Conservation (phyloP, 2,113 vertebrate genomes). For the Capreolus pygargus region DNA sequence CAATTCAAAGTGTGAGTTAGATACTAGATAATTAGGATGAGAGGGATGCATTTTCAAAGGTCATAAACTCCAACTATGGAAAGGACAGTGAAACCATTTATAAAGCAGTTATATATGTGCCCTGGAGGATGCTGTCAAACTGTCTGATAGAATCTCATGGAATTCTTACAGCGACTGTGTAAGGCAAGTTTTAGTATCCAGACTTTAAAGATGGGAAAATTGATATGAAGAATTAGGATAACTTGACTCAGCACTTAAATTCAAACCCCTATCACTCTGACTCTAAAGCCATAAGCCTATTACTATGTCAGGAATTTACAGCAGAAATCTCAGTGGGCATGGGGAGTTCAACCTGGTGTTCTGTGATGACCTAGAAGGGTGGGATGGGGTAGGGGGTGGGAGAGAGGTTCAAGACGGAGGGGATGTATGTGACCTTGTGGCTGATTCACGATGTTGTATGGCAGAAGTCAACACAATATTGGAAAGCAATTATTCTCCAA, state of each 20-base stretch:
- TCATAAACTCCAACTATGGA: not conserved
- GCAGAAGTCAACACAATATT: not conserved
- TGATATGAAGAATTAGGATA: not conserved
- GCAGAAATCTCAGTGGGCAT: not conserved
- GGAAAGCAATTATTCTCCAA: not conserved
- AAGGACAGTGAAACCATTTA: not conserved
- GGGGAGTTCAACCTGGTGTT: not conserved
- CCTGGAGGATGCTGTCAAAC: not conserved
- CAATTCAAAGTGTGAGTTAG: not conserved
- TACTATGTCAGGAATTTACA: not conserved
- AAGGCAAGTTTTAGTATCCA: not conserved
- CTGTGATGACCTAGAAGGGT: not conserved
- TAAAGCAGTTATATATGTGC: constrained; percentile 12
- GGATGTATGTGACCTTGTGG: not conserved
- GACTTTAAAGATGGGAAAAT: not conserved
- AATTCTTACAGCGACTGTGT: not conserved
- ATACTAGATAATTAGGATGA: not conserved
- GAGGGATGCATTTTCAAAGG: not conserved
- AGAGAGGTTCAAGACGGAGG: not conserved
- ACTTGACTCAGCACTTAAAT: not conserved
- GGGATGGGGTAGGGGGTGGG: not conserved
- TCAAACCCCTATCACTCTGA: not conserved
- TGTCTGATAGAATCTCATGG: not conserved
- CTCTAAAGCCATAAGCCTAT: not conserved
- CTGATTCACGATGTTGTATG: not conserved